Evolutionary conservation across 2,888 invertebrate genomes (phyloP), one percentile per base, ranked within the genome.

Genomic region (Ochropacha duplaris): DNA sequence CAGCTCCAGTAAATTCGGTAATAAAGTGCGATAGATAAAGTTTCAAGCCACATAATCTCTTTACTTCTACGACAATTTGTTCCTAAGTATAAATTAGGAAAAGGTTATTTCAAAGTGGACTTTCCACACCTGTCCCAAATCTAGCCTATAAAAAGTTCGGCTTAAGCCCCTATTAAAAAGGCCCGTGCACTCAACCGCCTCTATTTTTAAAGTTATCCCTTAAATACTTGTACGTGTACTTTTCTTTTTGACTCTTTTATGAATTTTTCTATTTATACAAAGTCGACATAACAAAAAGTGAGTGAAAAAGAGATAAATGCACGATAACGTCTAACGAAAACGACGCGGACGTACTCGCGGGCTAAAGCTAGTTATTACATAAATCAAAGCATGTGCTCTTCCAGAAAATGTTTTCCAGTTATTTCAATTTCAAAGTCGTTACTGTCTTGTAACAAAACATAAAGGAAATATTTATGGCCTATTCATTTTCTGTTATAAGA

Each of bases 71-170:
- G 19, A 44, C 44, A 19, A 14, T 44, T 19, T 44, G 44, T 44
- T 44, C 44, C 44, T 44, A 44, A 44, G 19, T 19, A 44, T 44
- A 44, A 44, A 44, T 44, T 44, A 44, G 44, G 9, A 44, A 44
- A 44, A 44, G 44, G 44, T 44, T 44, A 44, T 19, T 44, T 44
- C 44, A 44, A 44, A 19, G 39, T 6, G 44, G 9, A 19, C 8
- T 44, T 44, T 44, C 16, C 44, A 44, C 44, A 44, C 44, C 44
- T 44, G 44, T 44, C 44, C 44, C 44, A 44, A 44, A 44, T 44
- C 44, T 44, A 44, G 44, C 44, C 44, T 44, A 16, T 44, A 44
- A 44, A 44, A 44, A 44, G 44, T 44, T 19, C 44, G 8, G 9
- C 6, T 44, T 44, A 44, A 44, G 44, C 44, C 44, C 44, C 19